Conservation (phyloP, 2,113 vertebrate genomes). For the Sturnus vulgaris region DNA sequence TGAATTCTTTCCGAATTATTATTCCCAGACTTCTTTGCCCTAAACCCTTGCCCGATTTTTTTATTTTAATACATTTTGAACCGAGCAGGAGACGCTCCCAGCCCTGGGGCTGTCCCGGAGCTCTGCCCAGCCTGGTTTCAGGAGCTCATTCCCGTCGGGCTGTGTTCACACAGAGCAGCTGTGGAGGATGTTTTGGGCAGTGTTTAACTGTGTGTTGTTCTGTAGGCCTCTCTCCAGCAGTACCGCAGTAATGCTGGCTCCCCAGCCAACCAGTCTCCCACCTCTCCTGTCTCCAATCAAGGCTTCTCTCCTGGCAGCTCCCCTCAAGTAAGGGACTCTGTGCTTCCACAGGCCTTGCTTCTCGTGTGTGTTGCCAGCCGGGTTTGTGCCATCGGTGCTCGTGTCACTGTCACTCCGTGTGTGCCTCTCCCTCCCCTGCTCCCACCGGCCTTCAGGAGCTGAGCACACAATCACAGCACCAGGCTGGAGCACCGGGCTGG, state of each 20-base stretch:
- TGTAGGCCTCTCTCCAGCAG: conserved; percentile 92
- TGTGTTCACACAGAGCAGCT: not conserved
- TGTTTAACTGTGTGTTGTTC: conserved; percentile 77
- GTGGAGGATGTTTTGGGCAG: not conserved
- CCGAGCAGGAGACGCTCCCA: not conserved
- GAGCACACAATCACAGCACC: not conserved
- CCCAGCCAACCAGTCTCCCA: conserved; percentile 99
- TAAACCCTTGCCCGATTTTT: not conserved
- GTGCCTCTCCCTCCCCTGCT: conserved; percentile 42
- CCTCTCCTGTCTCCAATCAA: conserved; percentile 99
- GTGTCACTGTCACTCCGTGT: conserved; percentile 32
- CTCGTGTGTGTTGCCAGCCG: conserved; percentile 36
- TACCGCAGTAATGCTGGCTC: conserved; percentile 97
- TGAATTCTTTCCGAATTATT: not conserved
- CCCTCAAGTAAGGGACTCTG: conserved; percentile 92
- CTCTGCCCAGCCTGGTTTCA: not conserved
- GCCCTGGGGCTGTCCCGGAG: not conserved
- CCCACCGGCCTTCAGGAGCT: not conserved
- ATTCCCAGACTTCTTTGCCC: not conserved
- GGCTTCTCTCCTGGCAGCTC: conserved; percentile 99
- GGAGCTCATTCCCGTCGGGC: not conserved
- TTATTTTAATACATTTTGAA: not conserved
- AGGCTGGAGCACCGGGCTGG: not conserved
- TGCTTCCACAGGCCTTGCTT: conserved; percentile 67
- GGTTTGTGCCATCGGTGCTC: conserved; percentile 9